Evolutionary conservation across 2,113 vertebrate genomes (phyloP).

Genomic region (Embiotoca jacksoni): DNA sequence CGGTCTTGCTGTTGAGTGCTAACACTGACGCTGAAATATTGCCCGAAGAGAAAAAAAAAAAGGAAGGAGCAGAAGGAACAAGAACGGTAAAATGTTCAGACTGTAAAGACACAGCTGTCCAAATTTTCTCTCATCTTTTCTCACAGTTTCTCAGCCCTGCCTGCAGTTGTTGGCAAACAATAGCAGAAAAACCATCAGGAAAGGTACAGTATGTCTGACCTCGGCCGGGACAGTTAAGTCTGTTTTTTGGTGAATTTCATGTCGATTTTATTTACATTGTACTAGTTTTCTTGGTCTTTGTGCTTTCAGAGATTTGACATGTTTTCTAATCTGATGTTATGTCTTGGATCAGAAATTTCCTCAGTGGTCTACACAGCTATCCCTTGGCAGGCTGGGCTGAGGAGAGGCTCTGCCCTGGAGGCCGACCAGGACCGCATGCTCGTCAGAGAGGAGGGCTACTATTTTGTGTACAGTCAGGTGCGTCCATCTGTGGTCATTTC

Average conservation of each 20-base stretch:
- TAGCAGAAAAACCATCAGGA: slow-evolving; percentile 84
- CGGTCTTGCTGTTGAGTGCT: no score
- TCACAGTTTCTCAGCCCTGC: slow-evolving; percentile 89
- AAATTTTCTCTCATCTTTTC: background rate
- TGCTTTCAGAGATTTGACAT: background rate
- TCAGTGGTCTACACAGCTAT: slow-evolving; percentile 70
- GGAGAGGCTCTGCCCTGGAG: slow-evolving; percentile 89
- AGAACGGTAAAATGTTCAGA: background rate
- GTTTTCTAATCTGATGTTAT: slow-evolving; percentile 19
- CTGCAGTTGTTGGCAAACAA: slow-evolving; percentile 92
- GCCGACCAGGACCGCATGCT: slow-evolving; percentile 88
- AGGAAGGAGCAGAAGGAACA: background rate
- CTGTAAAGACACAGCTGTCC: background rate
- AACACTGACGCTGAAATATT: background rate
- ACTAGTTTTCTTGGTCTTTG: background rate
- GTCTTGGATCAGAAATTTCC: slow-evolving; percentile 62
- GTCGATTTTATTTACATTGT: background rate
- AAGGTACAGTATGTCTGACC: slow-evolving; percentile 84
- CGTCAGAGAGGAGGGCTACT: slow-evolving; percentile 93
- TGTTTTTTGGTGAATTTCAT: background rate
- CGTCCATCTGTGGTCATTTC: slow-evolving; percentile 9
- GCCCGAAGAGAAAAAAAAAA: background rate
- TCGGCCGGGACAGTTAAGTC: background rate
- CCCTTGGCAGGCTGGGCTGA: slow-evolving; percentile 94
- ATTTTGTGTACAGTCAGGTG: slow-evolving; percentile 97